Evolutionary conservation across 2,888 invertebrate species (phyloP).

Genomic region (Lepidocyrtoides sp.): DNA sequence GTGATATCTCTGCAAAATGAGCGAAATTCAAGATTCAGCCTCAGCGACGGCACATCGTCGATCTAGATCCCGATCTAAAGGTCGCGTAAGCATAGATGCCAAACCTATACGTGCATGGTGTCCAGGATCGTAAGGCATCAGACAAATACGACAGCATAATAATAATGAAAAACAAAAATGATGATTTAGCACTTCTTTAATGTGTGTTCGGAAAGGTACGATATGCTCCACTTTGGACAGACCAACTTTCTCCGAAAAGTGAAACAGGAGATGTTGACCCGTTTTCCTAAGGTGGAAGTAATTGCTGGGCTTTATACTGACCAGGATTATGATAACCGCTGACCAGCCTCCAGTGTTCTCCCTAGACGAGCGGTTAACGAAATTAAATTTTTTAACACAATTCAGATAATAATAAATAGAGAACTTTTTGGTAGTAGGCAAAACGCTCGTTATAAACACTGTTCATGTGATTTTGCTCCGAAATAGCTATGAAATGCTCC

Average conservation of each 20-base stretch:
- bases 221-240: conserved; percentile 18
- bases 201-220: too few species aligned
- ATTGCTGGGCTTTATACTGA: conserved; percentile 50
- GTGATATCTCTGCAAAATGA: neutral
- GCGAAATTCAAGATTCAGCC: neutral
- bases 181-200: too few species aligned
- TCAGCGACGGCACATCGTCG: neutral
- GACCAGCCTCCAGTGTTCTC: conserved; percentile 47
- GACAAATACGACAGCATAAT: neutral
- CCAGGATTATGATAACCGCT: neutral
- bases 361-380: conserved; percentile 30
- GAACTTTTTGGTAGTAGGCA: too few species aligned
- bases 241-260: conserved; percentile 42
- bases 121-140: conserved; percentile 61
- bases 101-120: conserved; percentile 63
- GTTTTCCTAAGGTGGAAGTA: conserved; percentile 55
- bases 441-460: too few species aligned
- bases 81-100: neutral
- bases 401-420: too few species aligned
- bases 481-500: conserved; percentile 48
- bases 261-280: neutral
- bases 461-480: neutral
- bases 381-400: too few species aligned
- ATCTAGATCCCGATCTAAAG: conserved; percentile 53
- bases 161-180: too few species aligned